Conservation (phyloP, 2,888 invertebrate genomes). For the Leptinotarsa juncta region DNA sequence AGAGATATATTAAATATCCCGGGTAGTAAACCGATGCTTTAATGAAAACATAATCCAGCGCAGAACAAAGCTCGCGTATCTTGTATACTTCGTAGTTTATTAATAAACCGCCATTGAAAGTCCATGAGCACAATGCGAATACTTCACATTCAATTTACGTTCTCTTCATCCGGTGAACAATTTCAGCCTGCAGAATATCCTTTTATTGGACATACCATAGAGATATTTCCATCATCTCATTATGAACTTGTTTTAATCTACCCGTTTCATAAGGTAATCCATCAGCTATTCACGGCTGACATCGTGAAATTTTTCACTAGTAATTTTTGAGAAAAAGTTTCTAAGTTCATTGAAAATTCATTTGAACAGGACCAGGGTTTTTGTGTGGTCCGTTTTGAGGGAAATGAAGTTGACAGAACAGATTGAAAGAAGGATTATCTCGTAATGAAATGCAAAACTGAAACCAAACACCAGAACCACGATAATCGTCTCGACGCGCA, state of each 20-base stretch:
- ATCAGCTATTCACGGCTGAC: too few species aligned
- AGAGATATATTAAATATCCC: background rate
- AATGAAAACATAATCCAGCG: conserved; percentile 5
- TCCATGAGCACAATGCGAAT: background rate
- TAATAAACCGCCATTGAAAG: conserved; percentile 3
- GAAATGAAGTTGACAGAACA: too few species aligned
- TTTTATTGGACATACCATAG: background rate
- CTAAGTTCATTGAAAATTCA: too few species aligned
- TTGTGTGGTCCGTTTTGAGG: too few species aligned
- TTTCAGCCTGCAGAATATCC: background rate
- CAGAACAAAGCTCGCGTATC: conserved; percentile 3
- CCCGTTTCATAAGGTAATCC: background rate
- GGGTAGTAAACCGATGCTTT: background rate
- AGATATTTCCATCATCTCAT: background rate
- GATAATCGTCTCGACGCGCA: too few species aligned
- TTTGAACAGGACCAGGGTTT: too few species aligned
- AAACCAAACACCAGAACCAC: too few species aligned
- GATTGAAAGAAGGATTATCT: too few species aligned
- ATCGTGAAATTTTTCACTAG: too few species aligned
- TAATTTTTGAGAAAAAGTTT: too few species aligned
- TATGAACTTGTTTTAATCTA: background rate
- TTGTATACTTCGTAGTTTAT: background rate
- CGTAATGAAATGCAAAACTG: too few species aligned
- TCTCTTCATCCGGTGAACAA: conserved; percentile 1
- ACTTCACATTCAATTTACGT: background rate